Conservation (phyloP, 2,797 vertebrate species). For the Betta splendens region DNA sequence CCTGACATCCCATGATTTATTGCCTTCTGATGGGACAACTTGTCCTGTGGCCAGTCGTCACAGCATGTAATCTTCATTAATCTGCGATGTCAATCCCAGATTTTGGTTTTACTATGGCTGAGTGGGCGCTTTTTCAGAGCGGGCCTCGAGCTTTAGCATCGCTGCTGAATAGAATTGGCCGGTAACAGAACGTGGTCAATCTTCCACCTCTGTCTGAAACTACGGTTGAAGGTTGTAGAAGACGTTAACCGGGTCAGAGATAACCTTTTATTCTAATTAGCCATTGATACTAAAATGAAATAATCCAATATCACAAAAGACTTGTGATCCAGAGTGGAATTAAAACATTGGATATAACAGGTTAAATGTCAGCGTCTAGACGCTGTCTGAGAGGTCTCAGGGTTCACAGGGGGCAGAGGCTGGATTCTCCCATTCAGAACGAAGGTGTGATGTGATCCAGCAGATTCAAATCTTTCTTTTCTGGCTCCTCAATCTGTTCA, state of each 20-base stretch:
- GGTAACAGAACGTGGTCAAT: not conserved
- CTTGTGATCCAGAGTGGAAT: conserved; percentile 12
- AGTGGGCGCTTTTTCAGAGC: conserved; percentile 50
- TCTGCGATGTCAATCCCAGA: conserved; percentile 79
- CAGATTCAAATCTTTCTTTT: conserved; percentile 28
- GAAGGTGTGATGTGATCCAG: not conserved
- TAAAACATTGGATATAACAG: not conserved
- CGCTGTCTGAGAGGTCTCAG: not conserved
- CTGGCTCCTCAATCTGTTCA: conserved; percentile 52
- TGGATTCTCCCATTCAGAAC: not conserved
- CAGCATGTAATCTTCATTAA: conserved; percentile 81
- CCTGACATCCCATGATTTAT: conserved; percentile 72
- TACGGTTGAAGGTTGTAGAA: not conserved
- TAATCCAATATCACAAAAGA: not conserved
- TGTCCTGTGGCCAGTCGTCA: conserved; percentile 69
- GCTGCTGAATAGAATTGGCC: not conserved
- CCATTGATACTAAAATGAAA: not conserved
- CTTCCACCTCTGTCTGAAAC: not conserved
- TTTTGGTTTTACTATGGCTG: conserved; percentile 70
- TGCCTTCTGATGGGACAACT: conserved; percentile 73
- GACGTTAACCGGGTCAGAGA: conserved; percentile 4
- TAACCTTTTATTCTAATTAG: conserved; percentile 20
- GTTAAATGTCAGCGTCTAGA: conserved; percentile 1
- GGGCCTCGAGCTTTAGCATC: conserved; percentile 9
- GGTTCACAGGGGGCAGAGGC: not conserved